Conservation (phyloP, 2,113 vertebrate species). For the Coptodon bakossiorum region DNA sequence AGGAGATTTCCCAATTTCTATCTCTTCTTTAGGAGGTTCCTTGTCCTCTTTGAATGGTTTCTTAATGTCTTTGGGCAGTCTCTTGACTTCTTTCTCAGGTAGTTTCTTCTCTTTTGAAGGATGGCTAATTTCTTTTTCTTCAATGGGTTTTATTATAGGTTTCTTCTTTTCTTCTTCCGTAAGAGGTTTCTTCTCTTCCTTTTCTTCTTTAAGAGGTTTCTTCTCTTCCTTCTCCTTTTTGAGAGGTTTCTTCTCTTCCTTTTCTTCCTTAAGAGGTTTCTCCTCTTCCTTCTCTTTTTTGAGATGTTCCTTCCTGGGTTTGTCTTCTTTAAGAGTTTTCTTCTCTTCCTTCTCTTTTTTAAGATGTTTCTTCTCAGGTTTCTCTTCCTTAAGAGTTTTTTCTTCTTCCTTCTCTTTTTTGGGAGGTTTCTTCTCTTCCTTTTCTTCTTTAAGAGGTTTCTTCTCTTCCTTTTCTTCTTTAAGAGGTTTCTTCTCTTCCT, state of each 20-base stretch:
- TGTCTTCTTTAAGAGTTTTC: too few species aligned
- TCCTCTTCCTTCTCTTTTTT: background rate
- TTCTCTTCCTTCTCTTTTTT: accelerated
- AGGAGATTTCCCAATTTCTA: background rate
- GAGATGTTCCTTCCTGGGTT: accelerated
- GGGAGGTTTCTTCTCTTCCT: accelerated
- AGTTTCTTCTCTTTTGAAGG: background rate
- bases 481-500: accelerated
- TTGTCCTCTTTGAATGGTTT: background rate
- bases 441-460: accelerated
- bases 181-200: background rate
- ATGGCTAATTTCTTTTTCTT: background rate
- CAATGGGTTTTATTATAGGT: background rate
- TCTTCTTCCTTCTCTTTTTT: accelerated
- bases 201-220: background rate
- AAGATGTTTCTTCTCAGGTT: accelerated
- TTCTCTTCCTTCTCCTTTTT: background rate
- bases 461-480: accelerated
- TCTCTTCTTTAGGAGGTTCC: background rate
- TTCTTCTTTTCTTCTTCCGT: background rate
- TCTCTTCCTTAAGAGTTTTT: background rate
- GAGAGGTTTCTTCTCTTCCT: accelerated
- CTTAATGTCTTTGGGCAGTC: background rate
- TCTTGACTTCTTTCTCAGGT: background rate
- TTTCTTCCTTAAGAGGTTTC: accelerated